A percentile compares a stretch with the other conserved stretches of the same genome.
These are phyloP conservation scores for Agrochola macilenta DNA, from an alignment of 2,888 invertebrate genomes.

Conservation along the genomic window DNA sequence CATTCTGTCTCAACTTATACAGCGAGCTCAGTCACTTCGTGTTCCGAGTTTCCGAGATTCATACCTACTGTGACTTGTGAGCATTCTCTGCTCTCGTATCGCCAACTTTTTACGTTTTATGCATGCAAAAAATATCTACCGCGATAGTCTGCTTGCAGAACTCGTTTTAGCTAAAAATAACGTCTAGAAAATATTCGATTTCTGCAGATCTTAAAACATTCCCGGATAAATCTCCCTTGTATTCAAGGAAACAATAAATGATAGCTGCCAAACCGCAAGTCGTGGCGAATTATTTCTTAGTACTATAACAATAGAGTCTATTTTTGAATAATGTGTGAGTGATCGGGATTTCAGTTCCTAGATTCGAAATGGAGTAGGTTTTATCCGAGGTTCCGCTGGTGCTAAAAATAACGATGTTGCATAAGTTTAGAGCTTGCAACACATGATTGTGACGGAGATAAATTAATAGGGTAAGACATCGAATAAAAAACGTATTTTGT, in stretches of 20 bases:
- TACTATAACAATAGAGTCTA: conserved; percentile 43
- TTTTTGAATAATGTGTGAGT: conserved; percentile 38
- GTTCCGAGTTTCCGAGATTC: background rate
- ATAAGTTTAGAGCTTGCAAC: conserved; percentile 11
- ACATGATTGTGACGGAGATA: background rate
- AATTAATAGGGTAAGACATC: background rate
- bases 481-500: background rate
- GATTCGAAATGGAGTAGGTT: conserved; percentile 47
- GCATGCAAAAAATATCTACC: background rate
- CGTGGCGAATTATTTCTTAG: conserved; percentile 44
- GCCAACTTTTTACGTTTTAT: background rate
- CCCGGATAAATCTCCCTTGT: conserved; percentile 28
- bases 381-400: conserved; percentile 50
- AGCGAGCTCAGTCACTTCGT: background rate
- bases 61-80: background rate
- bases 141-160: background rate
- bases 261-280: conserved; percentile 60
- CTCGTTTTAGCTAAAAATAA: conserved; percentile 33
- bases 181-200: conserved; percentile 33
- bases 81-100: background rate
- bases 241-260: conserved; percentile 54
- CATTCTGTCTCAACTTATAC: background rate
- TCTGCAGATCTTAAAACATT: conserved; percentile 45
- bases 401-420: conserved; percentile 16
- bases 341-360: conserved; percentile 43